Conservation (phyloP, 2,797 vertebrate genomes). For the Cyprinodon diabolis region DNA sequence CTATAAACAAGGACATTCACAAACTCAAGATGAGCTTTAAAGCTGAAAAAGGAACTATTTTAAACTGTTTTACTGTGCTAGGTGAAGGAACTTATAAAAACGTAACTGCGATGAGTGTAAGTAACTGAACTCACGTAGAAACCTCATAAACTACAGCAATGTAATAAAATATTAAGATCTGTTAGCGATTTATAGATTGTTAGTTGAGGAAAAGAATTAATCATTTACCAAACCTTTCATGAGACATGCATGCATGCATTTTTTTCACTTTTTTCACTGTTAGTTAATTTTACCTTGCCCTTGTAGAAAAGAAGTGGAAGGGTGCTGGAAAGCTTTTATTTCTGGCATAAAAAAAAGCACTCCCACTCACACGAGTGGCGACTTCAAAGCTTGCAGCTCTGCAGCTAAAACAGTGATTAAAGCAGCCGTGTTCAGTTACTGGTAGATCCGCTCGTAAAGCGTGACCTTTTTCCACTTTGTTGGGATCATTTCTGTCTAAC, state of each 20-base stretch:
- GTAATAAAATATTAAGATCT: not conserved
- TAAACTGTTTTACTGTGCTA: not conserved
- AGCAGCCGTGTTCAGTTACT: not conserved
- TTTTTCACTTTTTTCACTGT: not conserved
- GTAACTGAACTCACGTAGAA: not conserved
- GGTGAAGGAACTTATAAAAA: not conserved
- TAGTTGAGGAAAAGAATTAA: not conserved
- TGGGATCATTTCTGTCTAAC: not conserved
- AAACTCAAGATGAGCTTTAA: not conserved
- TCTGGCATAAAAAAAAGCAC: not conserved
- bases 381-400: constrained; percentile 4
- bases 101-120: not conserved
- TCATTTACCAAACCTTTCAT: constrained; percentile 1
- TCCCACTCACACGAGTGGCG: not conserved
- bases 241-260: not conserved
- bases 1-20: not conserved
- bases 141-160: not conserved
- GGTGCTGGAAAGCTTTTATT: not conserved
- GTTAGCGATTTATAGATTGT: not conserved
- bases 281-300: not conserved
- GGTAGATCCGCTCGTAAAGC: constrained; percentile 2
- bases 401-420: not conserved
- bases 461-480: not conserved
- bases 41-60: not conserved
- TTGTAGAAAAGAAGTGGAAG: not conserved